Base-by-base conservation (phyloP, 2,888 invertebrate genomes). In the Amphimallon solstitiale region DNA sequence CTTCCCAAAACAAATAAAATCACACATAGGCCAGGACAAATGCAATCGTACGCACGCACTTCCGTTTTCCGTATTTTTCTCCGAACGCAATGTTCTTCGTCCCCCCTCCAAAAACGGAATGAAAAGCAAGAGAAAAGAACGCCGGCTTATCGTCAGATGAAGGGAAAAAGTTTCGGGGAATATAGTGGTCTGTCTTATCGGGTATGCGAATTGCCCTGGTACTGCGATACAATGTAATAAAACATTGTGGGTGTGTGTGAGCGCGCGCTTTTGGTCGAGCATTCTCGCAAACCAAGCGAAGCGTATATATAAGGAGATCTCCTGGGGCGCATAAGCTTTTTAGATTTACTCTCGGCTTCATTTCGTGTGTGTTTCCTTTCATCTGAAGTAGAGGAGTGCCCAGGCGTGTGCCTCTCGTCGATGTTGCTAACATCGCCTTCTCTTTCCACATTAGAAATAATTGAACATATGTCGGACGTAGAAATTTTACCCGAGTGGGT, bases 271-370 rank as follows among this genome's bases (percentile, higher is more conserved):
- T 56, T 40, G 15, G 34, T n/a, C 46, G 19, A 10, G 19, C 46
- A 17, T 46, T 17, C 46, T 17, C 17, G 21, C 40, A 40, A 56
- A 40, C 56, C 56, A 40, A 40, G 21, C 56, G 40, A 21, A 56
- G 40, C 56, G 56, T 21, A 56, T 14, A 56, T 52, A 70, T 70
- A 68, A 69, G 72, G 63, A 68, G 70, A 45, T 69, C 73, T 66
- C 71, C 12, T 52, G 62, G 69, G 73, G 70, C 63, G 63, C 72
- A 72, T 72, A 71, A 70, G 70, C 72, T 72, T 72, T 71, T 72
- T 71, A 70, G 71, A 72, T 73, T 73, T 69, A 72, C 70, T 71
- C 70, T 66, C 67, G 65, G 67, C 66, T 68, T 68, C 72, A 69
- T 40, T 56, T 40, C 40, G 56, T 72, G 68, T 68, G 61, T 68